A percentile compares a stretch with the other conserved stretches of the same genome.
Conservation (phyloP, 2,113 vertebrate species). For the Sclerurus mexicanus region DNA sequence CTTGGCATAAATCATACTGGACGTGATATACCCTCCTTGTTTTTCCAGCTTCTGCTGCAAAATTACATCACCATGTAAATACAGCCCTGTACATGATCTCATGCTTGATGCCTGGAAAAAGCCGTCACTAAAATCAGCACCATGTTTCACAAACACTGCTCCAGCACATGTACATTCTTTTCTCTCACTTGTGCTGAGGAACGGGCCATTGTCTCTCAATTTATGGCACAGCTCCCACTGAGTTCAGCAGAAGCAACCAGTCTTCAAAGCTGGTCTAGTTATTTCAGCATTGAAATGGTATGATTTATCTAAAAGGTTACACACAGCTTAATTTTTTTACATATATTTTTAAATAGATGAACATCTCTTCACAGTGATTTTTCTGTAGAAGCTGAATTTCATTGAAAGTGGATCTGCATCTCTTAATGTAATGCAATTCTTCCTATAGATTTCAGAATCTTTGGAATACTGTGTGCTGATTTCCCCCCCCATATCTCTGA, state of each 20-base stretch:
- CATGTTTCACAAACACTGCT: not conserved
- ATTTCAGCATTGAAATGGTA: not conserved
- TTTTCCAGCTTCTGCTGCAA: constrained; percentile 59
- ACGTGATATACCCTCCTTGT: not conserved
- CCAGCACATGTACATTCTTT: not conserved
- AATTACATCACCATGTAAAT: constrained; percentile 58
- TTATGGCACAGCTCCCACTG: not conserved
- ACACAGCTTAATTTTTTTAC: not conserved
- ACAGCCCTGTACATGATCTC: constrained; percentile 24
- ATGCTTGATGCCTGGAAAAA: constrained; percentile 34
- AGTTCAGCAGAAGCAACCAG: not conserved
- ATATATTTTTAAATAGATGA: not conserved
- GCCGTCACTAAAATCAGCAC: constrained; percentile 29
- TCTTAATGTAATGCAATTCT: not conserved
- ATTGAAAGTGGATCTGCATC: not conserved
- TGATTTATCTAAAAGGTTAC: not conserved
- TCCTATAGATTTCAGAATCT: not conserved
- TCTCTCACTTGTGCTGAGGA: not conserved
- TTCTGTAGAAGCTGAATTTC: not conserved
- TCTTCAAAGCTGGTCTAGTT: not conserved
- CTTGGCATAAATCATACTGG: constrained; percentile 1
- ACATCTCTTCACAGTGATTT: not conserved
- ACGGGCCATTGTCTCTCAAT: not conserved
- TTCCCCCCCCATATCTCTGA: not conserved
- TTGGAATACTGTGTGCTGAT: not conserved